Base-by-base conservation (phyloP, 2,797 vertebrate genomes). In the Alosa sapidissima region DNA sequence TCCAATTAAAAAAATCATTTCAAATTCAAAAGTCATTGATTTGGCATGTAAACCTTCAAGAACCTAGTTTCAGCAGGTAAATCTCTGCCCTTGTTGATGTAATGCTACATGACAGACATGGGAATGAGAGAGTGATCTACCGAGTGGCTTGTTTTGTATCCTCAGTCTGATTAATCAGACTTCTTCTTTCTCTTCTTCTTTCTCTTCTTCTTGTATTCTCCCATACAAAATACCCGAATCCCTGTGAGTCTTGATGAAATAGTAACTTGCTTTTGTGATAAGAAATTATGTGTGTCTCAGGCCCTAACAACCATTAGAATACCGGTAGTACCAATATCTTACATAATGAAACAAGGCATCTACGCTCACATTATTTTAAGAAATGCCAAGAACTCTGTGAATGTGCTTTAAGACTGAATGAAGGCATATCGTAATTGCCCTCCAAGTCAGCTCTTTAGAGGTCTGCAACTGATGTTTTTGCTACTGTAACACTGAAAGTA, bases 401-500 rank as follows among this genome's bases (percentile, higher is more conserved):
- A 47, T 78, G 36, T 21, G 7, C 21, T 78, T 78, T 14, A 78
- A 78, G 13, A 21, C 16, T 45, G 72, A 78, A 47, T 47, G 72
- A 45, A 78, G 19, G 16, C 5, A 47, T 78, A 45, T 16, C 36
- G 21, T 47, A 19, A 47, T 78, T 78, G 41, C 72, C 41, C 16
- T 16, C 6, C 0, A 68, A 68, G 28, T 68, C 62, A 68, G 41
- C 16, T 47, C 16, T 75, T 45, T 72, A 3, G 11, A 54, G 16
- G 21, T 16, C 21, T 4, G 1, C 21, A 81, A 82, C 47, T 24
- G 36, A 81, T 68, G 54, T 51, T n/a, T 82, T 51, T 72, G 84
- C 88, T 87, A 87, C 86, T 58, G 87, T 84, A 85, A 82, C 60
- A 72, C 52, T 28, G n/a, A 68, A 65, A 54, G 78, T 54, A 49